phyloP scores from a whole-genome alignment of 2,888 invertebrate species.

The Ditula angustiorana region DNA sequence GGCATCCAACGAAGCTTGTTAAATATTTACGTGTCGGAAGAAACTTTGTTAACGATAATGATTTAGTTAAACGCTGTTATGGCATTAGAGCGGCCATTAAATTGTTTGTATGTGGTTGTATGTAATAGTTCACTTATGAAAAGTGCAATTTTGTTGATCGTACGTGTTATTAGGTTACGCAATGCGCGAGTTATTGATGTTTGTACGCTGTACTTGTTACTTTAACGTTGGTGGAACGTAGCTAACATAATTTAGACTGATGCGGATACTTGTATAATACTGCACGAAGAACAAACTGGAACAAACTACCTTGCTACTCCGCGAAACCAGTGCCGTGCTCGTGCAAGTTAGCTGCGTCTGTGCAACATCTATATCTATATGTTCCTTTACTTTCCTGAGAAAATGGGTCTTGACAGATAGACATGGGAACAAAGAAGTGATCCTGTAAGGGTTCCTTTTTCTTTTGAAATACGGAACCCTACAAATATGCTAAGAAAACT shows the following conservation, averaged over 20 bases:
- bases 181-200: slow-evolving; percentile 7
- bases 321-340: no score
- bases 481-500: no score
- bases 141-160: slow-evolving; percentile 28
- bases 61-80: slow-evolving; percentile 4
- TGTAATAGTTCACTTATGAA: slow-evolving; percentile 34
- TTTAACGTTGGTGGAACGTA: not conserved
- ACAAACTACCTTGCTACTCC: no score
- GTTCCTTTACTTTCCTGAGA: no score
- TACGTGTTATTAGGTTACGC: slow-evolving; percentile 19
- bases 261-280: not conserved
- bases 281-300: no score
- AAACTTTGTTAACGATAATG: slow-evolving; percentile 22
- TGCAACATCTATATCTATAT: no score
- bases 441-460: no score
- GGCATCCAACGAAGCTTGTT: not conserved
- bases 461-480: no score
- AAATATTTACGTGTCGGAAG: not conserved
- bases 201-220: no score
- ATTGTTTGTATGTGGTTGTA: slow-evolving; percentile 24
- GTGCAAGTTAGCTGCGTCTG: no score
- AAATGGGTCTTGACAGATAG: no score
- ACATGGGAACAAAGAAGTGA: no score
- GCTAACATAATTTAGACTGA: not conserved
- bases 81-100: slow-evolving; percentile 9